Evolutionary conservation across 1,140 invertebrate species (phyloP), one percentile per base, ranked within the genome.

Genomic region (Trichogramma pretiosum): DNA sequence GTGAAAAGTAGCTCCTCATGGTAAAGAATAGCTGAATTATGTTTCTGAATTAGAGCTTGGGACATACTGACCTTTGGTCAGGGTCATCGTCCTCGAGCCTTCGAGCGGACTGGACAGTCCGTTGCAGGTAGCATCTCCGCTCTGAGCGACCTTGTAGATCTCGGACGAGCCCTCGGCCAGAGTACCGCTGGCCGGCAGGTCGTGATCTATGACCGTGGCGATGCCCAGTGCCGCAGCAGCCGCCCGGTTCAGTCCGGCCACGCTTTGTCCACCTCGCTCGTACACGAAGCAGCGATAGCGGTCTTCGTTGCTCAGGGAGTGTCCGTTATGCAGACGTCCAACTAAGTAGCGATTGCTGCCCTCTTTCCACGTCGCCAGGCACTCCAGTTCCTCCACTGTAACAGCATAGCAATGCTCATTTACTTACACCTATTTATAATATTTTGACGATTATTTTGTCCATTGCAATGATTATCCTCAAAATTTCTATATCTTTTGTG

Each of bases 221-320:
- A 68, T 64, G 38, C 66, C 56, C 2, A 48, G 42, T 13, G 36
- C 24, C 2, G 43, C 52, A 28, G 56, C 60, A 17, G 59, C 58
- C 34, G 64, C 62, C 37, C 65, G 59, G 38, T 60, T 65, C 45
- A 67, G 48, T 23, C 62, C 57, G 24, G 41, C 46, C 28, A 65
- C 60, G 23, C 54, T 63, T 50, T 68, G 74, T 5, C 58, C 65
- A 17, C 77, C 82, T 72, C 85, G 84, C 70, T 91, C 88, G 70
- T 88, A 91, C 26, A 93, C 87, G 73, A 93, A 94, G 75, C 91
- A 93, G 50, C 90, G 77, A 70, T 90, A 94, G 46, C 86, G 80
- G 66, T 93, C 90, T 67, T 93, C 89, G 70, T 91, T 89, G 54
- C 85, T 86, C 46, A 86, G 87, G 30, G 86, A 85, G 68, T 89